Base-by-base conservation (phyloP, 2,888 invertebrate genomes). In the Troides helena region DNA sequence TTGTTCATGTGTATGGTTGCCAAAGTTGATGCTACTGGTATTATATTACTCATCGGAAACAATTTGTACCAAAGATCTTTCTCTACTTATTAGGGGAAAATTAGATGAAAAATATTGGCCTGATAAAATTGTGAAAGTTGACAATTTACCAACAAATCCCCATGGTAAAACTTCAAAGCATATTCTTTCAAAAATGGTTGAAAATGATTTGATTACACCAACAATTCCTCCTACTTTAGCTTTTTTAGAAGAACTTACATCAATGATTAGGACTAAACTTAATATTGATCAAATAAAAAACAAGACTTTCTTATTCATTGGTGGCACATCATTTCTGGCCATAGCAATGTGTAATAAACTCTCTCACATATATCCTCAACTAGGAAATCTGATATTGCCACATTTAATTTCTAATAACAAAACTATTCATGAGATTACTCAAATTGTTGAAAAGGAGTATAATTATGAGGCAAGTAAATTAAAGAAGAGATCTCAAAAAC, bases 281-380 rank as follows among this genome's bases (percentile, higher is more conserved):
- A 82, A 77, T 60, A 88, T 85, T 78, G 84, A 90, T 50, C 81
- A 86, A 70, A 83, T 92, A 66, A 87, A 86, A 73, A 71, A 85
- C 67, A 86, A 83, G 74, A 93, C 94, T 69, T 95, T 95, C 83
- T 83, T 93, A 69, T 86, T 93, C 56, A 80, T 94, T 65, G 97
- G 97, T 43, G 97, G 97, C 4, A 95, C 95, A 77, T 97, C 97
- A 0, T 91, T 97, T 71, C 84, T 92, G 46, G 96, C 95, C 21
- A 86, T 96, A 14, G 93, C 95, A 74, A 87, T 97, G 68, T 90
- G 94, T 57, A 94, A 93, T 75, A 93, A 93, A 76, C 79, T 96
- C 64, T 93, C 95, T 64, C 77, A 88, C 39, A 73, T 74, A 30
- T 82, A 82, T 50, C 86, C 90, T 12, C 77, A 81, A 58, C 86